These are phyloP conservation scores for Nothocercus julius DNA, from an alignment of 2,113 vertebrate genomes.

Conservation along the genomic window DNA sequence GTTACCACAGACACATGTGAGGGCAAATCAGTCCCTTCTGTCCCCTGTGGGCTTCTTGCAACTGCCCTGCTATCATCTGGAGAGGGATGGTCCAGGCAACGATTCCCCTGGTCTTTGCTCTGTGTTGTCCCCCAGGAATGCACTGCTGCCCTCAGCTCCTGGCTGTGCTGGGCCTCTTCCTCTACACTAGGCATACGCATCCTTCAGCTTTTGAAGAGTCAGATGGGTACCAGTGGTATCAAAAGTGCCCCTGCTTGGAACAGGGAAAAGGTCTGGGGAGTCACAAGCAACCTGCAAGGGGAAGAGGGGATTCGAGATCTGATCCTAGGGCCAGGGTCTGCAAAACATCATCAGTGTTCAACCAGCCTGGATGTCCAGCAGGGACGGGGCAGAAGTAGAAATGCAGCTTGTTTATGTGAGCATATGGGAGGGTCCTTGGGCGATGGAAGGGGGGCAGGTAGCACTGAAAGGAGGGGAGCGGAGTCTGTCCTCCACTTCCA, in stretches of 20 bases:
- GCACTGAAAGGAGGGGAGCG: neutral
- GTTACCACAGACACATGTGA: neutral
- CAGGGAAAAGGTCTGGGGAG: neutral
- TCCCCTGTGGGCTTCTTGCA: neutral
- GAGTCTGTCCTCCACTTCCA: neutral
- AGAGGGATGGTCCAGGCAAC: no score
- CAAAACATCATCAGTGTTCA: no score
- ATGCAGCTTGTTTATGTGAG: no score
- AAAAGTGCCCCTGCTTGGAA: neutral
- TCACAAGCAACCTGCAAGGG: neutral
- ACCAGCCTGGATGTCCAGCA: no score
- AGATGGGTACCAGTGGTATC: neutral
- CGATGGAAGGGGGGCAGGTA: neutral
- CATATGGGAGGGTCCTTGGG: no score
- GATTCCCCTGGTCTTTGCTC: fast-evolving
- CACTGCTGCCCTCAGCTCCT: neutral
- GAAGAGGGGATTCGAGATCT: neutral
- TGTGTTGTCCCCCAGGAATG: neutral
- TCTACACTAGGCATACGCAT: neutral
- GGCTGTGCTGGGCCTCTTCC: neutral
- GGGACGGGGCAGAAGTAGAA: neutral
- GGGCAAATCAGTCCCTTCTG: neutral
- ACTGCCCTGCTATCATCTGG: neutral
- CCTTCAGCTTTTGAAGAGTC: neutral
- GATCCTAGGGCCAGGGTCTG: no score